Conservation (phyloP, 2,113 vertebrate species). For the Echinops telfairi region DNA sequence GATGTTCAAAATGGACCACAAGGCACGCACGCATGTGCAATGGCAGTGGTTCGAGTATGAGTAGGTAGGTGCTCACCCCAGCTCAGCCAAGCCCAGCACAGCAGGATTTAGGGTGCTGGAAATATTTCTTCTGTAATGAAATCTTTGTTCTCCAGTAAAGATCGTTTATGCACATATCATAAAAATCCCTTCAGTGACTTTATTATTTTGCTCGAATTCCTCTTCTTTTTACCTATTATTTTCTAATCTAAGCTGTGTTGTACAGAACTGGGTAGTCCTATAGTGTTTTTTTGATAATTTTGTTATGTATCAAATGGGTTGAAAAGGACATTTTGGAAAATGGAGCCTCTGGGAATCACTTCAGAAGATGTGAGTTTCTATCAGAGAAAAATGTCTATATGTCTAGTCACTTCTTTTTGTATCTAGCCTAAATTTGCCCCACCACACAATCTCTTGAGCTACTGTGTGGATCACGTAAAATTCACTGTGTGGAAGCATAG, state of each 20-base stretch:
- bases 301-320: not conserved
- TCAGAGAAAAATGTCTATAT: not conserved
- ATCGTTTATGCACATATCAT: not conserved
- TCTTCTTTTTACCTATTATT: not conserved
- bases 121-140: not conserved
- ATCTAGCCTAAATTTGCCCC: not conserved
- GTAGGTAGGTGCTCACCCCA: not conserved
- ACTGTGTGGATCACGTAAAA: not conserved
- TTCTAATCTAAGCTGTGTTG: not conserved
- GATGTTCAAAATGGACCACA: not conserved
- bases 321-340: not conserved
- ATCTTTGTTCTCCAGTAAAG: not conserved
- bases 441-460: not conserved
- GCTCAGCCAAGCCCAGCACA: no score
- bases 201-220: not conserved
- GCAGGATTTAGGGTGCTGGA: not conserved
- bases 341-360: not conserved
- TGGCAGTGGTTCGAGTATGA: not conserved
- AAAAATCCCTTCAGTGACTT: not conserved
- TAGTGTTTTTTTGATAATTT: not conserved
- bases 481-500: not conserved
- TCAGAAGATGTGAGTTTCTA: not conserved
- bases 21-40: not conserved
- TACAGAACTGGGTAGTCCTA: not conserved
- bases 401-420: not conserved